Percentiles rank a stretch among this genome's conserved stretches.
Evolutionary conservation across 2,888 invertebrate species (phyloP).

Genomic region (Mythimna lalbum): DNA sequence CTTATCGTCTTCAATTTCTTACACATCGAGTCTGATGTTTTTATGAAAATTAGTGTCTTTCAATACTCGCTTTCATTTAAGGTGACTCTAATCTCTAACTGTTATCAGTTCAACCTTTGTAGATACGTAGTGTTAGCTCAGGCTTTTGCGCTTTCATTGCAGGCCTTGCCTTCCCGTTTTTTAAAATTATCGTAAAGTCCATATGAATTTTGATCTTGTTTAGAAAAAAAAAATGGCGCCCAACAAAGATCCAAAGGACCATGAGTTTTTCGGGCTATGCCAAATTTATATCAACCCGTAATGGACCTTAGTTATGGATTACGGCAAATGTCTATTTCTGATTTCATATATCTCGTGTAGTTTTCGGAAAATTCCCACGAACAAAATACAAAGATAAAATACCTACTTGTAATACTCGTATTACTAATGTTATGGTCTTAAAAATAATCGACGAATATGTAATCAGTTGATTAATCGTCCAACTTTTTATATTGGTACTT

Average conservation of each 20-base stretch:
- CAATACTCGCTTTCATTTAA: not conserved
- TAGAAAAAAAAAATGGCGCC: not conserved
- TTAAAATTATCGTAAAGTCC: too few relatives aligned
- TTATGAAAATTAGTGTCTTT: not conserved
- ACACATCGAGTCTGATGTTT: not conserved
- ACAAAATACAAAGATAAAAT: not conserved
- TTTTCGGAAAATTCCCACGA: not conserved
- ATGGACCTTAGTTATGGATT: not conserved
- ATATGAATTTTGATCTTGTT: not conserved
- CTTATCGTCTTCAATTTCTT: not conserved
- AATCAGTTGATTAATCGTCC: constrained; percentile 29
- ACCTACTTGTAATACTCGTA: constrained; percentile 18
- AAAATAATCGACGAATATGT: constrained; percentile 2
- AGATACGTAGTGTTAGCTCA: not conserved
- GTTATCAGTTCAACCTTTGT: not conserved
- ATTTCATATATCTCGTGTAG: not conserved
- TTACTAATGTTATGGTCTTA: constrained; percentile 16
- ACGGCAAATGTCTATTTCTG: not conserved
- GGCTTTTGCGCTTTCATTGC: not conserved
- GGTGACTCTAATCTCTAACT: too few relatives aligned
- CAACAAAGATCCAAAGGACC: not conserved
- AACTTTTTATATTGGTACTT: constrained; percentile 11
- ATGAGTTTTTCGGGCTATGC: not conserved
- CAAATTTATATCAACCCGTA: not conserved
- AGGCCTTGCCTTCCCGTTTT: too few relatives aligned